Evolutionary conservation across 2,797 vertebrate species (phyloP).

Genomic region (Tokudaia muenninki): DNA sequence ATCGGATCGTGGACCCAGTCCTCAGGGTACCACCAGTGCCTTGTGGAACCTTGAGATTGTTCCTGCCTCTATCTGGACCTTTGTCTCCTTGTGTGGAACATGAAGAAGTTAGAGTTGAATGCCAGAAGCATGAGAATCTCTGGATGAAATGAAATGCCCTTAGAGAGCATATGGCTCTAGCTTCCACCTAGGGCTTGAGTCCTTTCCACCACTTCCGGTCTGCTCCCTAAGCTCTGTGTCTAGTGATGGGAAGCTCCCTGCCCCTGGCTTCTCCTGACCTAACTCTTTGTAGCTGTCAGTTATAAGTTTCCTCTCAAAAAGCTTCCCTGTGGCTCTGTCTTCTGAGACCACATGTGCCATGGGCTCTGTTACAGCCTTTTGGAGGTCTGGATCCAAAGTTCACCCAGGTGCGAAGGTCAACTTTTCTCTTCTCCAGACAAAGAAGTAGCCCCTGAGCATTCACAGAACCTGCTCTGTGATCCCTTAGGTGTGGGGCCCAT

Average conservation of each 20-base stretch:
- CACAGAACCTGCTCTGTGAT: neutral
- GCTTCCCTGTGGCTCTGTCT: conserved; percentile 25
- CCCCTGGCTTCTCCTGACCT: neutral
- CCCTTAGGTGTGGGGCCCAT: neutral
- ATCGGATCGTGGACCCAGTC: neutral
- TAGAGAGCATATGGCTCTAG: neutral
- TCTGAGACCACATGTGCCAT: neutral
- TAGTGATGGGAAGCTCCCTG: neutral
- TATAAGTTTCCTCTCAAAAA: conserved; percentile 27
- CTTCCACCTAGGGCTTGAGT: neutral
- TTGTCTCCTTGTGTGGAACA: conserved; percentile 8
- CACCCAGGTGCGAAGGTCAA: neutral
- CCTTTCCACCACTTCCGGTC: neutral
- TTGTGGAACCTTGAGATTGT: neutral
- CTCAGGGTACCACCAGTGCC: conserved; percentile 9
- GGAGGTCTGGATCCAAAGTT: conserved; percentile 28
- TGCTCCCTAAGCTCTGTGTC: neutral
- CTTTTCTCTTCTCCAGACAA: neutral
- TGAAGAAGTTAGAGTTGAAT: neutral
- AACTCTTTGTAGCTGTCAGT: neutral
- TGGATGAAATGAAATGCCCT: neutral
- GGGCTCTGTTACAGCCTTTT: neutral
- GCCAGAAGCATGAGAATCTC: neutral
- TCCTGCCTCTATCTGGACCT: neutral
- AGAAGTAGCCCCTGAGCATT: neutral